Percentiles rank a stretch among this genome's conserved stretches.
Evolutionary conservation across 2,797 vertebrate species (phyloP).

Genomic region (Anomalospiza imberbis): DNA sequence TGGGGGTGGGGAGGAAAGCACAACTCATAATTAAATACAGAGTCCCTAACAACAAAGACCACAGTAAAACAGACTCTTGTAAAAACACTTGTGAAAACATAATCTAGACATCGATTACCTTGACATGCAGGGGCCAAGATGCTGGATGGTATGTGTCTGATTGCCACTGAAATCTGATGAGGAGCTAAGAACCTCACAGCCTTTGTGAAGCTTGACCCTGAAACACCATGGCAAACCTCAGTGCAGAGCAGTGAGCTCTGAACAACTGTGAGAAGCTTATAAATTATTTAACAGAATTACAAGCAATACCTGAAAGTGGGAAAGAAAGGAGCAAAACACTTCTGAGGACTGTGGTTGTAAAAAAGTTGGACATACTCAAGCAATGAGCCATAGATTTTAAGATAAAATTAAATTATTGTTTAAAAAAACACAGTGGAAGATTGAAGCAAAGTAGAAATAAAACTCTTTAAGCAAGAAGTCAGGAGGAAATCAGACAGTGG

Average conservation of each 20-base stretch:
- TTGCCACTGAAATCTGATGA: constrained; percentile 7
- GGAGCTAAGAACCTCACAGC: not conserved
- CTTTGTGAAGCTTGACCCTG: not conserved
- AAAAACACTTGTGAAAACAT: not conserved
- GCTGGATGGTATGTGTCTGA: not conserved
- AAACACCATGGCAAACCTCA: not conserved
- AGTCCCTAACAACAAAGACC: not conserved
- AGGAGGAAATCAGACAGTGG: not conserved
- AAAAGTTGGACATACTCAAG: not conserved
- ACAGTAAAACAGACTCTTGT: not conserved
- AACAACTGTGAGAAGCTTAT: not conserved
- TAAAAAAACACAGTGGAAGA: not conserved
- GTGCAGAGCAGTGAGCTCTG: not conserved
- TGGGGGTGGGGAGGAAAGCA: not conserved
- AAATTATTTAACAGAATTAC: not conserved
- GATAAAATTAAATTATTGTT: not conserved
- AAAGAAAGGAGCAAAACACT: not conserved
- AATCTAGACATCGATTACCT: not conserved
- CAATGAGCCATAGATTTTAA: not conserved
- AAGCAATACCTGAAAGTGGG: not conserved
- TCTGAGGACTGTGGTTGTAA: not conserved
- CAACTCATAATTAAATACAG: not conserved
- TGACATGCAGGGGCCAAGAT: not conserved
- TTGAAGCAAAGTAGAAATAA: not conserved
- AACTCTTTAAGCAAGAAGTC: not conserved